Base-by-base conservation (phyloP, 2,797 vertebrate species). In the Acrossocheilus wenchowensis region DNA sequence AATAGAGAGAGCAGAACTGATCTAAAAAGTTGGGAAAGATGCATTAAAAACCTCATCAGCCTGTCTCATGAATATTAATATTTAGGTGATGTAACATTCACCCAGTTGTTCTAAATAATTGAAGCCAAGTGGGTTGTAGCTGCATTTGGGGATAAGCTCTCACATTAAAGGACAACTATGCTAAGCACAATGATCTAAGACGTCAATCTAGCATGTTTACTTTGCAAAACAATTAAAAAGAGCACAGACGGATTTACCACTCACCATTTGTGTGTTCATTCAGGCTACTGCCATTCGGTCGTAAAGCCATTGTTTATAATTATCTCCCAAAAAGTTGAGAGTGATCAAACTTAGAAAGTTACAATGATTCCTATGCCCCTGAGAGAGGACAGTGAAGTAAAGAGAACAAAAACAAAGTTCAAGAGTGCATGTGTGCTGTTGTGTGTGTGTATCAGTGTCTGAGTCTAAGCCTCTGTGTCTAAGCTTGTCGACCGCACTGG, bases 381-480 rank as follows among this genome's bases (percentile, higher is more conserved):
- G 36, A 41, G 39, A 62, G 30, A 36, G 23, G 41, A 30, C 39
- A 9, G 62, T 78, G 62, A 52, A n/a, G 62, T 66, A 79, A 86
- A 69, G 30, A 86, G 30, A 78, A 54, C 71, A 82, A 26, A 82
- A 64, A 69, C 52, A 85, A 54, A 83, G 72, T 87, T 84, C 41
- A 68, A 54, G 43, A 52, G 79, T 83, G 64, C 41, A 34, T 80
- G 74, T 68, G 52, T 85, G 69, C 39, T 36, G 26, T 54, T 77
- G 81, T 83, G 64, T 71, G 74, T 71, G 62, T 80, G 82, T 83
- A 60, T 72, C 50, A 73, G 68, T 87, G 77, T 86, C 68, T 81
- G 71, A 75, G 75, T 77, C 57, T 80, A 52, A 72, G 87, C 62
- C 34, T 84, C 26, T 74, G 57, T 83, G 77, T 81, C 78, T 86